Evolutionary conservation across 2,113 vertebrate species (phyloP).

Genomic region (Lepisosteus osseus): DNA sequence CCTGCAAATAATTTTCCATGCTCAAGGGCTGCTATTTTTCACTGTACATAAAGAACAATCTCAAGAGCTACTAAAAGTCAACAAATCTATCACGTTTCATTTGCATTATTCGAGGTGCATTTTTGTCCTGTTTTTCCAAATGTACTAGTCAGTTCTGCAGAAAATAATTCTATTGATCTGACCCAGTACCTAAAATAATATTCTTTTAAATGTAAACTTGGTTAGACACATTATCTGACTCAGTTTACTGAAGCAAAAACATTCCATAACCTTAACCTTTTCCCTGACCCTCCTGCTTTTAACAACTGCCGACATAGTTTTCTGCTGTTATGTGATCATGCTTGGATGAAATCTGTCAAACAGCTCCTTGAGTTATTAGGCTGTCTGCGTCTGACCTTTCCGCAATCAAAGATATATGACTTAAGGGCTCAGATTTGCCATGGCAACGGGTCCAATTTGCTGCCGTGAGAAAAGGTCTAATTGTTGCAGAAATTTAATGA

Average conservation of each 20-base stretch:
- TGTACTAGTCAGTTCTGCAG: slow-evolving; percentile 68
- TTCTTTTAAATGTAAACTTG: slow-evolving; percentile 92
- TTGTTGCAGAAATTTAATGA: slow-evolving; percentile 99
- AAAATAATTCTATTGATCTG: slow-evolving; percentile 80
- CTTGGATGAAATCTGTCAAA: slow-evolving; percentile 99
- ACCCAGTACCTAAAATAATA: slow-evolving; percentile 84
- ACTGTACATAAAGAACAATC: slow-evolving; percentile 19
- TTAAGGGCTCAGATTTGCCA: slow-evolving; percentile 99
- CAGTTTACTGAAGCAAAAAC: slow-evolving; percentile 97
- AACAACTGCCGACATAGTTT: slow-evolving; percentile 99
- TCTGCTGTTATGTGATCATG: slow-evolving; percentile 99
- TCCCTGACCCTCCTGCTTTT: slow-evolving; percentile 96
- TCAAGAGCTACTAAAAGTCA: slow-evolving; percentile 8
- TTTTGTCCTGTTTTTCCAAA: not conserved
- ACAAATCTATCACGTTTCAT: slow-evolving; percentile 14
- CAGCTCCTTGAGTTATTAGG: slow-evolving; percentile 99
- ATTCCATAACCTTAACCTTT: slow-evolving; percentile 99
- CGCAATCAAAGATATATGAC: slow-evolving; percentile 99
- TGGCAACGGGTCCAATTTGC: slow-evolving; percentile 99
- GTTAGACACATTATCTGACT: slow-evolving; percentile 96
- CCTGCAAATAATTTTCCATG: slow-evolving; percentile 56
- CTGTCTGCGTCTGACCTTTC: slow-evolving; percentile 99
- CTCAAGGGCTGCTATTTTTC: slow-evolving; percentile 46
- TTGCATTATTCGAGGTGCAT: slow-evolving; percentile 1
- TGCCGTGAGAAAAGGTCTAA: slow-evolving; percentile 99